Conservation (phyloP, 2,888 invertebrate genomes). For the Falcaria lacertinaria region DNA sequence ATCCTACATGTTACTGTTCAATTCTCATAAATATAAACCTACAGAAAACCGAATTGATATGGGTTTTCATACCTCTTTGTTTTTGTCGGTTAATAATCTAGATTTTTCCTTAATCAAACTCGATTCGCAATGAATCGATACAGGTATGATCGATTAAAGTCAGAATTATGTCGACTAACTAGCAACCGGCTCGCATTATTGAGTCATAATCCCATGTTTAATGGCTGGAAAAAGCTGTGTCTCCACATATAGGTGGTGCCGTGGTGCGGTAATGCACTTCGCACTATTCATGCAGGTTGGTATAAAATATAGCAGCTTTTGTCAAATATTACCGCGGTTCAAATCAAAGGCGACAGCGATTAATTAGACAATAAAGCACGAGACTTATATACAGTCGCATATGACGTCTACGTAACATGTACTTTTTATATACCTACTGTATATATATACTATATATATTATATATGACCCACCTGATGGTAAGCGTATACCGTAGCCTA, state of each 20-base stretch:
- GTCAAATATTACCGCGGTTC: slow-evolving; percentile 24
- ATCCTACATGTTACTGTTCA: too few relatives aligned
- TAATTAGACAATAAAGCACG: not conserved
- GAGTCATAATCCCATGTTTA: not conserved
- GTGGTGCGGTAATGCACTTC: slow-evolving; percentile 34
- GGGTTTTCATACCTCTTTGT: too few relatives aligned
- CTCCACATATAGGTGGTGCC: slow-evolving; percentile 17
- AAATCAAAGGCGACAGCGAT: slow-evolving; percentile 17
- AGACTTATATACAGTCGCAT: too few relatives aligned
- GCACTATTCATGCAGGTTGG: slow-evolving; percentile 50
- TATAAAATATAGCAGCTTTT: slow-evolving; percentile 47
- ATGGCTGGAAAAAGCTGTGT: slow-evolving; percentile 18
- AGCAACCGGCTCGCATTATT: not conserved
- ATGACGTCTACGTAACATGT: too few relatives aligned
- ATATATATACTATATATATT: too few relatives aligned
- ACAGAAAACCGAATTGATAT: too few relatives aligned
- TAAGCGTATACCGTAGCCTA: too few relatives aligned
- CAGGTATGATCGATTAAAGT: not conserved
- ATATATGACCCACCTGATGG: too few relatives aligned
- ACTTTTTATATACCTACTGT: too few relatives aligned
- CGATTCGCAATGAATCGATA: not conserved
- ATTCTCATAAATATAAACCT: too few relatives aligned
- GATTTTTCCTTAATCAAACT: not conserved
- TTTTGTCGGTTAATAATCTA: too few relatives aligned
- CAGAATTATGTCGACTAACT: not conserved